A percentile compares a stretch with the other conserved stretches of the same genome.
Evolutionary conservation across 2,888 invertebrate genomes (phyloP).

Genomic region (Nephrocerus scutellatus): DNA sequence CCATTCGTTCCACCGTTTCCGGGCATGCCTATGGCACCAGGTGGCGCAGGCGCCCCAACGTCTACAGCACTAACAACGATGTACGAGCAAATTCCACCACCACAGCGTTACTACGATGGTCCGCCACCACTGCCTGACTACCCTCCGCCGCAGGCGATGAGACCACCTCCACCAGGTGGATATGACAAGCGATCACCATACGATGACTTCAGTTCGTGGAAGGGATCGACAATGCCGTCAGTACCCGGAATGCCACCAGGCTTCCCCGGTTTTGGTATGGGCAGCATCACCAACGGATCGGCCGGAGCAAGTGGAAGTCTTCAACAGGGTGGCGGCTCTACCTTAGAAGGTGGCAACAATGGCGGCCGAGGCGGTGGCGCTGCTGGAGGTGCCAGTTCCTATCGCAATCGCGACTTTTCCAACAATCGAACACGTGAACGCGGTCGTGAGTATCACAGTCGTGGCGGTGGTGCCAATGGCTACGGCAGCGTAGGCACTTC

Average conservation of each 20-base stretch:
- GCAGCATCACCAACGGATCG: conserved; percentile 16
- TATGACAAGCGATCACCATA: conserved; percentile 69
- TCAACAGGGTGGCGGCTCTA: conserved; percentile 21
- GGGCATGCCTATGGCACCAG: conserved; percentile 60
- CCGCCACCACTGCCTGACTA: conserved; percentile 72
- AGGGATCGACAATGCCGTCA: conserved; percentile 40
- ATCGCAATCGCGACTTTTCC: conserved; percentile 36
- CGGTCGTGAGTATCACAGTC: conserved; percentile 31
- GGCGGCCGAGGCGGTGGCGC: conserved; percentile 22
- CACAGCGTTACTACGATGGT: conserved; percentile 76
- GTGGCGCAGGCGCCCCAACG: conserved; percentile 47
- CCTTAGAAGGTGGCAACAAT: conserved; percentile 22
- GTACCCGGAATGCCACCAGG: conserved; percentile 37
- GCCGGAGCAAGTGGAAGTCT: conserved; percentile 22
- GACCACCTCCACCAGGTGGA: conserved; percentile 50
- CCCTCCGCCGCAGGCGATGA: conserved; percentile 51
- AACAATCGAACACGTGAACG: conserved; percentile 41
- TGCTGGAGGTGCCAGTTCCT: conserved; percentile 26
- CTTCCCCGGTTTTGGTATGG: conserved; percentile 24
- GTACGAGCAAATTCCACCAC: conserved; percentile 63
- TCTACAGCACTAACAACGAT: conserved; percentile 37
- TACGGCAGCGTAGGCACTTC: conserved; percentile 20
- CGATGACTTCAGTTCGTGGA: conserved; percentile 53
- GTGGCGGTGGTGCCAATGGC: conserved; percentile 41
- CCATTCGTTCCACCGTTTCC: conserved; percentile 72